phyloP scores from a whole-genome alignment of 2,888 invertebrate species.

The Octonoba sinensis region DNA sequence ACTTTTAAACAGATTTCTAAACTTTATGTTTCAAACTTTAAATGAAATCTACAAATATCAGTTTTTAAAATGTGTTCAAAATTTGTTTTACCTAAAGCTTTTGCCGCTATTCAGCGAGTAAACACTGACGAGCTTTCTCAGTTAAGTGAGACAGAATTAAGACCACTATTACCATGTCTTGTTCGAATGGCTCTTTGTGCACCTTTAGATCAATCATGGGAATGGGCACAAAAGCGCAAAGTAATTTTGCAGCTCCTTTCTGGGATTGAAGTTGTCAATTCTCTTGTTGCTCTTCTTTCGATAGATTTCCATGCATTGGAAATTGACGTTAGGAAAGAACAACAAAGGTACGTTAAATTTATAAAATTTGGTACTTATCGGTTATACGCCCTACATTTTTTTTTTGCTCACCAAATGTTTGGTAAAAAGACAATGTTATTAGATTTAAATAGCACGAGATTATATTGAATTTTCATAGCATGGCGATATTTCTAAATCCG shows the following conservation, averaged over 20 bases:
- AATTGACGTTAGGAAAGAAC: conserved; percentile 91
- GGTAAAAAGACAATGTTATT: too few relatives aligned
- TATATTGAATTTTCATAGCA: too few relatives aligned
- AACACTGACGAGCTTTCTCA: conserved; percentile 53
- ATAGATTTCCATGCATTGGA: conserved; percentile 95
- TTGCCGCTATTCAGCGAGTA: conserved; percentile 59
- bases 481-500: too few relatives aligned
- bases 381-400: too few relatives aligned
- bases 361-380: too few relatives aligned
- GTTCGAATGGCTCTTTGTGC: conserved; percentile 91
- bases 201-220: conserved; percentile 86
- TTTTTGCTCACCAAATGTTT: too few relatives aligned
- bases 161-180: conserved; percentile 91
- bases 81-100: conserved; percentile 54
- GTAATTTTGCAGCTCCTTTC: conserved; percentile 89
- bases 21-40: too few relatives aligned
- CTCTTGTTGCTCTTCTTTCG: conserved; percentile 90
- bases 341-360: conserved; percentile 74
- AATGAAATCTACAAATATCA: too few relatives aligned
- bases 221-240: conserved; percentile 86
- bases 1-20: too few relatives aligned
- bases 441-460: too few relatives aligned
- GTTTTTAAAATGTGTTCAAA: conserved; percentile 27
- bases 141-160: conserved; percentile 80
- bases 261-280: conserved; percentile 93